Evolutionary conservation across 2,113 vertebrate species (phyloP).

Genomic region (Calidris pygmaea): DNA sequence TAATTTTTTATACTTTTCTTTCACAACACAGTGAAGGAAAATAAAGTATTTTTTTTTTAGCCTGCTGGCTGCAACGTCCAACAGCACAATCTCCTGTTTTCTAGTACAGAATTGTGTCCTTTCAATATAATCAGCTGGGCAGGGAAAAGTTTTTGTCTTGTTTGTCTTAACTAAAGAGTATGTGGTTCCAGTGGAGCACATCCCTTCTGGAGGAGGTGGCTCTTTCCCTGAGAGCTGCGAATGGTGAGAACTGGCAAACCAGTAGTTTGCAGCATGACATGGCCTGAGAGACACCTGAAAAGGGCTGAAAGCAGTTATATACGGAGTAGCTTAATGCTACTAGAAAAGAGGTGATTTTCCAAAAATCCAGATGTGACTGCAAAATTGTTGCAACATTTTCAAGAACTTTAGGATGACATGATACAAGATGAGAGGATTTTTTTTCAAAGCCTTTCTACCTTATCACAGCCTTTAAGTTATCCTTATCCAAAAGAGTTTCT

Average conservation of each 20-base stretch:
- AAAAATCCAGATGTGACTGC: background rate
- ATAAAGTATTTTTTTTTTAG: background rate
- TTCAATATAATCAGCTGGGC: background rate
- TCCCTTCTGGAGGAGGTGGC: background rate
- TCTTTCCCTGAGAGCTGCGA: background rate
- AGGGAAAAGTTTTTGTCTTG: background rate
- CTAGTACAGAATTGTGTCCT: background rate
- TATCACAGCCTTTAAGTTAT: background rate
- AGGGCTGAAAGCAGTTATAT: background rate
- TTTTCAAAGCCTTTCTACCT: background rate
- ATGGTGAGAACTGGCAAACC: background rate
- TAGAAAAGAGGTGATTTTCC: background rate
- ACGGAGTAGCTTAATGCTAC: background rate
- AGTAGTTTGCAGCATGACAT: background rate
- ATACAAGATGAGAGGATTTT: background rate
- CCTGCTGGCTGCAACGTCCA: background rate
- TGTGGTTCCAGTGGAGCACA: background rate
- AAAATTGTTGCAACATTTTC: background rate
- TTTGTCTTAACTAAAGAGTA: background rate
- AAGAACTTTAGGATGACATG: background rate
- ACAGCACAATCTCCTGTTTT: background rate
- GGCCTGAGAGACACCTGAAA: background rate
- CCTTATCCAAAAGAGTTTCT: background rate
- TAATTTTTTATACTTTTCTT: background rate
- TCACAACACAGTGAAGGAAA: background rate